phyloP scores from a whole-genome alignment of 2,113 vertebrate species.

The Uropsilus gracilis region DNA sequence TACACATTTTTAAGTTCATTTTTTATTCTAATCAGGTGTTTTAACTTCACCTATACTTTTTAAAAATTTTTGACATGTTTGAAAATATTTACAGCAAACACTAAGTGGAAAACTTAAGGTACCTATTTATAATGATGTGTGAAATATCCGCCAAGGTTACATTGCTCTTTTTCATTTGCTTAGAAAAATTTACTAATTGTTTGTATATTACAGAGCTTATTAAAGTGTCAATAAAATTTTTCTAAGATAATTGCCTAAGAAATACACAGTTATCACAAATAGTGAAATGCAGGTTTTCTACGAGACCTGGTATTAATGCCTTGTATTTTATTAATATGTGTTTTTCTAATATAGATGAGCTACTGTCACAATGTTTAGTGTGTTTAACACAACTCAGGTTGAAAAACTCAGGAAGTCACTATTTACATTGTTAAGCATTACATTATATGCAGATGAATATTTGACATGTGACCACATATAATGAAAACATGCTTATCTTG shows the following conservation, averaged over 20 bases:
- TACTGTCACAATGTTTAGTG: neutral
- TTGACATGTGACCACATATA: neutral
- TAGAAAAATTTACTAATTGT: neutral
- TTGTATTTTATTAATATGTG: neutral
- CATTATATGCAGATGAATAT: neutral
- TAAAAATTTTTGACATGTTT: neutral
- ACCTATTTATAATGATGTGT: neutral
- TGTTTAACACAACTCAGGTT: neutral
- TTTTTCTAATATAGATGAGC: neutral
- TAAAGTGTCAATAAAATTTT: neutral
- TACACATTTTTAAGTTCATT: too few relatives aligned
- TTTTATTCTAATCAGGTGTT: too few relatives aligned
- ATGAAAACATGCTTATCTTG: conserved; percentile 3
- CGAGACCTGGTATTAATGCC: neutral
- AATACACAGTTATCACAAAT: neutral
- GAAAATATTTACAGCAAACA: neutral
- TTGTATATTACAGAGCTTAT: neutral
- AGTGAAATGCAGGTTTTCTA: neutral
- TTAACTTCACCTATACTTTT: neutral
- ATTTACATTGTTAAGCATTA: conserved; percentile 10
- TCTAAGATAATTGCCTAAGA: neutral
- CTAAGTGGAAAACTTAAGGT: neutral
- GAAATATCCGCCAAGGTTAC: neutral
- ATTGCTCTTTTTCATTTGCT: neutral
- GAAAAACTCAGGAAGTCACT: neutral